These are phyloP conservation scores for Nestor notabilis DNA, from an alignment of 2,113 vertebrate species.

Conservation along the genomic window DNA sequence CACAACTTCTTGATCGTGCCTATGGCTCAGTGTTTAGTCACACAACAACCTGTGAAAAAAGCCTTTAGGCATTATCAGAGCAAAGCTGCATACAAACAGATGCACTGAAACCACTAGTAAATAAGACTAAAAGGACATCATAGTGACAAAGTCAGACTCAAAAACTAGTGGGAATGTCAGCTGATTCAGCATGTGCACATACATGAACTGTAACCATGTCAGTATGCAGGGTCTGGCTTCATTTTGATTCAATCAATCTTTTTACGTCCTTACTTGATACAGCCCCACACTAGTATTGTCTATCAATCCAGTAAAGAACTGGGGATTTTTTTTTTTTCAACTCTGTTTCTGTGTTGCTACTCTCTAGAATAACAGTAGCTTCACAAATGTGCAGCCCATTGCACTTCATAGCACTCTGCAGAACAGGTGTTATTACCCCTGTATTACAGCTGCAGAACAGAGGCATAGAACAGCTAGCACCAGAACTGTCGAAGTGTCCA, in stretches of 20 bases:
- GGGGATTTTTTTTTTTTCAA: neutral
- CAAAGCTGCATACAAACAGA: neutral
- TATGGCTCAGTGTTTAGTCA: neutral
- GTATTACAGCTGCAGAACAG: neutral
- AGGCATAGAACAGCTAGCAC: neutral
- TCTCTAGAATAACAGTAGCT: neutral
- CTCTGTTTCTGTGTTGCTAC: neutral
- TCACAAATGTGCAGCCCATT: neutral
- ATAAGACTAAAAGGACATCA: neutral
- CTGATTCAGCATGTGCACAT: neutral
- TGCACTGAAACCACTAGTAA: neutral
- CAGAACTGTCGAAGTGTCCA: neutral
- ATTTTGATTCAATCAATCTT: neutral
- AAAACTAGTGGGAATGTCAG: neutral
- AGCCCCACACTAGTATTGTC: neutral
- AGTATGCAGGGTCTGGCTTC: rapidly evolving
- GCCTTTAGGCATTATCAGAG: neutral
- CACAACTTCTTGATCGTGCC: neutral
- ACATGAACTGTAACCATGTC: neutral
- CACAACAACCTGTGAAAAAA: neutral
- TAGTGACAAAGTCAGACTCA: neutral
- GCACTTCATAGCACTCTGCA: neutral
- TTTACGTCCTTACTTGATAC: neutral
- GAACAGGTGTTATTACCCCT: neutral
- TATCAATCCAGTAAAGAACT: neutral